Evolutionary conservation across 2,888 invertebrate genomes (phyloP).

Genomic region (Eristalis pertinax): DNA sequence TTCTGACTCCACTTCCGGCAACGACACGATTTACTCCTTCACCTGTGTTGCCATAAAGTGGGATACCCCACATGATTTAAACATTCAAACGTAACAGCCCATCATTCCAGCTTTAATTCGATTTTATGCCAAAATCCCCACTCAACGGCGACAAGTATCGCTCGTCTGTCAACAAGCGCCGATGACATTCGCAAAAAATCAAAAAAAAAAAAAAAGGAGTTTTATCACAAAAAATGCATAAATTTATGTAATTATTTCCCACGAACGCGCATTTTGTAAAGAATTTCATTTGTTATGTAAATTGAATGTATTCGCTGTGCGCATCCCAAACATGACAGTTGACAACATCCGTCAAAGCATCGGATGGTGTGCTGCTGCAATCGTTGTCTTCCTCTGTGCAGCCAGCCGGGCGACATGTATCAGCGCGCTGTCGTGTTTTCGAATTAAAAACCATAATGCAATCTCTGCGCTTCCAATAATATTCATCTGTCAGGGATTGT

Average conservation of each 20-base stretch:
- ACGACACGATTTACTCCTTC: too few species aligned
- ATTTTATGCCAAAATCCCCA: not conserved
- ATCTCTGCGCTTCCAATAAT: slow-evolving; percentile 49
- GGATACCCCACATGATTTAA: too few species aligned
- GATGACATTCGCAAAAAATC: not conserved
- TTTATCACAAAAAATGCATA: not conserved
- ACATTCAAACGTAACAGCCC: too few species aligned
- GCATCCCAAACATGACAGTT: slow-evolving; percentile 58
- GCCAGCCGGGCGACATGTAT: slow-evolving; percentile 20
- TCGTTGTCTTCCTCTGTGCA: not conserved
- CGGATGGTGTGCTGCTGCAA: not conserved
- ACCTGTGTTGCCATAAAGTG: too few species aligned
- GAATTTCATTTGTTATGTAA: slow-evolving; percentile 44
- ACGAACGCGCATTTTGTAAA: slow-evolving; percentile 12
- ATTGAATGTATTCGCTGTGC: slow-evolving; percentile 41
- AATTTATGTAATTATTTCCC: not conserved
- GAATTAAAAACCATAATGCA: slow-evolving; percentile 33
- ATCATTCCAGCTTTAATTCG: not conserved
- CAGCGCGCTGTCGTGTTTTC: slow-evolving; percentile 13
- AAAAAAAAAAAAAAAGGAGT: too few species aligned
- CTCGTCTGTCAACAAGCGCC: not conserved
- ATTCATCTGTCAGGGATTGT: slow-evolving; percentile 44
- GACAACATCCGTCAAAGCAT: slow-evolving; percentile 61
- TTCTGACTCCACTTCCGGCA: too few species aligned
- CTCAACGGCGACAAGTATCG: not conserved